Conservation (phyloP, 2,797 vertebrate genomes). For the Apogon hyalosoma region DNA sequence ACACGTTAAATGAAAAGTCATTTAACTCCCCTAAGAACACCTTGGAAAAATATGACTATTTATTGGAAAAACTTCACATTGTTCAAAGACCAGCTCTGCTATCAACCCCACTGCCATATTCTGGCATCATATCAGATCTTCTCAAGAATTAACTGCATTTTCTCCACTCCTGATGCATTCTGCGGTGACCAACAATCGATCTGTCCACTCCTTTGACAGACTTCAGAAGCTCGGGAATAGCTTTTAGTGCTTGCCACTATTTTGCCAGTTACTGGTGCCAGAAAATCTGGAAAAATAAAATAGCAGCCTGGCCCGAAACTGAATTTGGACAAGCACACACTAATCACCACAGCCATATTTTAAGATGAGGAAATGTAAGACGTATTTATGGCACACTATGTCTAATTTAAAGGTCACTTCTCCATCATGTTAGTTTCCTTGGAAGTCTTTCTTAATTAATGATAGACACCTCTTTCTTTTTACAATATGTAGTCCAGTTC, state of each 20-base stretch:
- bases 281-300: not conserved
- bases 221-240: conserved; percentile 23
- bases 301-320: not conserved
- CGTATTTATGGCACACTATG: too few relatives aligned
- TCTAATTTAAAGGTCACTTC: not conserved
- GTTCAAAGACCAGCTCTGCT: not conserved
- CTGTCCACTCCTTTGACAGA: conserved; percentile 9
- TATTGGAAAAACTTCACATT: too few relatives aligned
- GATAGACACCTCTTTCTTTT: not conserved
- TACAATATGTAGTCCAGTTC: not conserved
- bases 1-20: not conserved
- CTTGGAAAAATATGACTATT: not conserved
- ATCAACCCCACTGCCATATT: conserved; percentile 19
- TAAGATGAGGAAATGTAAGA: too few relatives aligned
- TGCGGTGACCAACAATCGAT: conserved; percentile 8
- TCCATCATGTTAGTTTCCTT: not conserved
- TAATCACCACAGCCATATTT: too few relatives aligned
- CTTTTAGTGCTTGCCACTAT: conserved; percentile 7
- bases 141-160: conserved; percentile 1
- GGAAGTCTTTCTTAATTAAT: not conserved
- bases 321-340: not conserved
- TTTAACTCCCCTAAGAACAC: not conserved
- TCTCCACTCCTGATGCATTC: conserved; percentile 26
- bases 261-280: conserved; percentile 12
- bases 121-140: conserved; percentile 8